Conservation (phyloP, 2,888 invertebrate genomes). For the Patella pellucida region DNA sequence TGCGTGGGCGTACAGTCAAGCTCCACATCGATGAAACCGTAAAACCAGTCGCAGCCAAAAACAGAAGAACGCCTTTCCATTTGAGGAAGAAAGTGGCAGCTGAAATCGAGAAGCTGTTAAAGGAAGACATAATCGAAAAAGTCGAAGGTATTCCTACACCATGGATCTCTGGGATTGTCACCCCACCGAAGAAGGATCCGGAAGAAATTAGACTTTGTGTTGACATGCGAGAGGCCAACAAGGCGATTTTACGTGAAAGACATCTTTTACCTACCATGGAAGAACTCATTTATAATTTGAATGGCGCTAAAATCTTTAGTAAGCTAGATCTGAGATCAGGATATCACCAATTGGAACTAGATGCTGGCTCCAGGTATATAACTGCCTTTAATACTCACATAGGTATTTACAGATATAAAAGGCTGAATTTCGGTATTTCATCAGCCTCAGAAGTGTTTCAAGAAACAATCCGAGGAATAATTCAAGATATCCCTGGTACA, state of each 20-base stretch:
- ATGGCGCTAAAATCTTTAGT: no score
- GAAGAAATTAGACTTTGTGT: no score
- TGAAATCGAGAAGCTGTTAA: slow-evolving; percentile 30
- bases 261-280: no score
- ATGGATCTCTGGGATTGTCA: not conserved
- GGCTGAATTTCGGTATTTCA: slow-evolving; percentile 15
- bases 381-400: slow-evolving; percentile 34
- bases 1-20: no score
- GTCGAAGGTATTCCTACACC: slow-evolving; percentile 30
- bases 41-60: no score
- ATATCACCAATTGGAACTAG: slow-evolving; percentile 40
- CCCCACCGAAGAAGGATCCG: slow-evolving; percentile 22
- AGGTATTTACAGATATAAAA: slow-evolving; percentile 17
- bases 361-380: slow-evolving; percentile 35
- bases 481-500: slow-evolving; percentile 21
- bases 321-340: no score
- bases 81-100: slow-evolving; percentile 27
- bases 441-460: slow-evolving; percentile 34
- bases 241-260: no score
- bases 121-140: slow-evolving; percentile 38
- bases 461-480: slow-evolving; percentile 9
- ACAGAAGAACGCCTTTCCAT: slow-evolving; percentile 26
- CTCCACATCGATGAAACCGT: no score
- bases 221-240: no score
- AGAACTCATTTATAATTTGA: no score